phyloP scores from a whole-genome alignment of 2,797 vertebrate species.

The Menidia menidia region DNA sequence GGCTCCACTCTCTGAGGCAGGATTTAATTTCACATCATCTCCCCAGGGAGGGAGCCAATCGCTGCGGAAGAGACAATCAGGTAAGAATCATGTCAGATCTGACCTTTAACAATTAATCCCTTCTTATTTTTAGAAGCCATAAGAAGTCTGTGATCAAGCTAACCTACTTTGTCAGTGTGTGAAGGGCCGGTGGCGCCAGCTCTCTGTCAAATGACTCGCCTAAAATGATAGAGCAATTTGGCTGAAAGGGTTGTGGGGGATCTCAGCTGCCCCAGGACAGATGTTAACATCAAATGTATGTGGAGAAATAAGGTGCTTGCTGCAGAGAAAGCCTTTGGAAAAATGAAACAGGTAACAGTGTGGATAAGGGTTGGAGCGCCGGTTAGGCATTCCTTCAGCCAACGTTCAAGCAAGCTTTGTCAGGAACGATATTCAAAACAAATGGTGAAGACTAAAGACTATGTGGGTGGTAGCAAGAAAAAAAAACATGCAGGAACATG shows the following conservation, averaged over 20 bases:
- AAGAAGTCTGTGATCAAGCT: conserved; percentile 60
- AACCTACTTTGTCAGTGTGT: conserved; percentile 68
- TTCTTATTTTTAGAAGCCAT: conserved; percentile 78
- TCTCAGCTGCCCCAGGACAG: background rate
- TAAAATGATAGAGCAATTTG: conserved; percentile 17
- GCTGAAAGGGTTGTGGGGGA: conserved; percentile 4
- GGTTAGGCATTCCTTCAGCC: conserved; percentile 11
- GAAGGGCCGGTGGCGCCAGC: conserved; percentile 31
- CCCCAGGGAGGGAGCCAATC: conserved; percentile 64
- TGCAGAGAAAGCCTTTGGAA: too few species aligned
- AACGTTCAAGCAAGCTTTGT: conserved; percentile 30
- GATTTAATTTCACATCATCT: conserved; percentile 77
- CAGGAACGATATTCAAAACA: conserved; percentile 51
- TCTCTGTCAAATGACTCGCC: conserved; percentile 31
- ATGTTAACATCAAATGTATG: background rate
- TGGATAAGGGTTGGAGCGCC: conserved; percentile 22
- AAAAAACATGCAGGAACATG: conserved; percentile 36
- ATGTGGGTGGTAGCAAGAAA: conserved; percentile 42
- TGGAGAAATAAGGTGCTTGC: background rate
- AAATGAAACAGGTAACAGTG: background rate
- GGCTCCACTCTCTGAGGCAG: conserved; percentile 64
- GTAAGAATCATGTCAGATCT: conserved; percentile 78
- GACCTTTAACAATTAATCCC: conserved; percentile 83
- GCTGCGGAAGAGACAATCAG: conserved; percentile 69
- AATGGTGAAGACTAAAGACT: conserved; percentile 10